Percentiles rank a stretch among this genome's conserved stretches.
Evolutionary conservation across 2,113 vertebrate genomes (phyloP).

Genomic region (Hippocampus comes): DNA sequence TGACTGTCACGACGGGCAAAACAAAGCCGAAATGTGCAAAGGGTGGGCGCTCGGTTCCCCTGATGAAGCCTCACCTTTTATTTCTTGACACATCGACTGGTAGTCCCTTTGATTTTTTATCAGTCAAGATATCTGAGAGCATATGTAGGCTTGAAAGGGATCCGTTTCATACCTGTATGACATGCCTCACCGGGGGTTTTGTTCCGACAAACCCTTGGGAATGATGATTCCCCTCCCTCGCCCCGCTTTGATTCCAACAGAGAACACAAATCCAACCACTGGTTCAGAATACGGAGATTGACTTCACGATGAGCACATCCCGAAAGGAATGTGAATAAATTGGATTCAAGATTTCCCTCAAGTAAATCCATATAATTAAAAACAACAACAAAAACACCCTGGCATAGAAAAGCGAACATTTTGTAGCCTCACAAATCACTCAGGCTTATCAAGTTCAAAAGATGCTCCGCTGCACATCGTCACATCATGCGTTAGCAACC

Average conservation of each 20-base stretch:
- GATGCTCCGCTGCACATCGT: constrained; percentile 23
- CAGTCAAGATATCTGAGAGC: constrained; percentile 44
- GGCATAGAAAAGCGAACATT: constrained; percentile 8
- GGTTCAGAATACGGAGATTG: constrained; percentile 5
- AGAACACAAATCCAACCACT: background rate
- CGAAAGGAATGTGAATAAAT: constrained; percentile 7
- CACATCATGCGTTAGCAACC: constrained; percentile 18
- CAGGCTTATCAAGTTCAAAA: constrained; percentile 25
- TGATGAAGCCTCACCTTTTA: constrained; percentile 17
- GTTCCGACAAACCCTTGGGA: constrained; percentile 14
- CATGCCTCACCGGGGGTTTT: constrained; percentile 12
- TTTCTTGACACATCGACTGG: constrained; percentile 21
- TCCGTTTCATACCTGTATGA: constrained; percentile 15
- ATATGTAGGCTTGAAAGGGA: constrained; percentile 30
- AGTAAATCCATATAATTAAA: constrained; percentile 28
- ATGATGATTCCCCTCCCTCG: background rate
- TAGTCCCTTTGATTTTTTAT: constrained; percentile 43
- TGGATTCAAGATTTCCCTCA: constrained; percentile 19
- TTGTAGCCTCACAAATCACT: constrained; percentile 21
- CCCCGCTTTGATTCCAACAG: constrained; percentile 19
- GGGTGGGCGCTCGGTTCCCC: background rate
- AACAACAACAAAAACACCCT: background rate
- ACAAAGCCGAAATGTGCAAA: no score
- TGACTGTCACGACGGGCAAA: no score
- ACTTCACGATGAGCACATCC: constrained; percentile 2